A percentile compares a stretch with the other conserved stretches of the same genome.
These are phyloP conservation scores for Pseudolaguvia tuberculata DNA, from an alignment of 2,113 vertebrate species.

Conservation along the genomic window DNA sequence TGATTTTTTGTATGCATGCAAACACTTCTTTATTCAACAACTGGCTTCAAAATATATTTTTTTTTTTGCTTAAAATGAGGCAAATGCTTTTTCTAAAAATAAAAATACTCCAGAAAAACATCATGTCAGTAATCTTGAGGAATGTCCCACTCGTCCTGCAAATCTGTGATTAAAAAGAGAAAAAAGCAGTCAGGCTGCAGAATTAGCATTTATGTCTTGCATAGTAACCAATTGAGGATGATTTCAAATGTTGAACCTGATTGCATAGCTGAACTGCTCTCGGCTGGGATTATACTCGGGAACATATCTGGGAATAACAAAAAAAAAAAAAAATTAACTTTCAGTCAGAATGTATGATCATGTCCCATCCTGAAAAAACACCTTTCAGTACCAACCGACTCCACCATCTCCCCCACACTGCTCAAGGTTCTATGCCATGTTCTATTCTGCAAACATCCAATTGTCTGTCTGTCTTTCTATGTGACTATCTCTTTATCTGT, in stretches of 20 bases:
- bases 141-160: conserved; percentile 61
- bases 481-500: too few relatives aligned
- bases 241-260: conserved; percentile 47
- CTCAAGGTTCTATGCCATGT: too few relatives aligned
- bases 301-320: conserved; percentile 54
- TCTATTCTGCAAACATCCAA: too few relatives aligned
- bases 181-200: not conserved
- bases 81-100: conserved; percentile 49
- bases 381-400: too few relatives aligned
- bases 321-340: conserved; percentile 25
- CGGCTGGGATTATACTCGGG: conserved; percentile 43
- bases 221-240: too few relatives aligned
- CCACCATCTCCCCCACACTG: too few relatives aligned
- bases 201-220: too few relatives aligned
- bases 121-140: conserved; percentile 56
- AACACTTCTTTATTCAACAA: conserved; percentile 33
- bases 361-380: too few relatives aligned
- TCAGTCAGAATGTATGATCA: not conserved
- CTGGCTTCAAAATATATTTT: not conserved
- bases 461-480: too few relatives aligned
- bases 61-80: not conserved
- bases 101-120: not conserved
- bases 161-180: conserved; percentile 57
- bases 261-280: conserved; percentile 48
- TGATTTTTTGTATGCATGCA: conserved; percentile 10